Evolutionary conservation across 2,797 vertebrate genomes (phyloP), one percentile per base, ranked within the genome.

Genomic region (Protosalanx chinensis): DNA sequence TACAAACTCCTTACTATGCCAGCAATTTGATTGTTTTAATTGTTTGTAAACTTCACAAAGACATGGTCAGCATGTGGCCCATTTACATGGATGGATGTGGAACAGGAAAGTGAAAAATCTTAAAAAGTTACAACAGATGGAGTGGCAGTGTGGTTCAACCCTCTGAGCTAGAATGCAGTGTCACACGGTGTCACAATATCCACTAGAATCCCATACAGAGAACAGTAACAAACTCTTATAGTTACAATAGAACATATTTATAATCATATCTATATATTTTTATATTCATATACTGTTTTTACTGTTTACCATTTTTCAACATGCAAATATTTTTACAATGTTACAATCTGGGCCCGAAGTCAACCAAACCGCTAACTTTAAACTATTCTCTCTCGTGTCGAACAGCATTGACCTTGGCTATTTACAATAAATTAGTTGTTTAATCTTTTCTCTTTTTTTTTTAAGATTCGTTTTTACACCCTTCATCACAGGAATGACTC

Each of bases 301-400:
- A 77, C n/a, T 70, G 18, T 72, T 20, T 64, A 72, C 75, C 85
- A 88, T 91, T 88, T 90, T 81, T 88, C 75, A 88, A 90, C 95
- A 93, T 98, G 95, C 96, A 91, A 73, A 86, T 81, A 87, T 87
- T 87, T 83, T 87, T 82, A 90, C 88, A 90, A 89, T 88, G 82
- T 81, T 81, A 89, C 83, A 88, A 60, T 77, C 77, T 82, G 81
- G 79, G 81, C 68, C 66, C 51, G 29, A 83, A 83, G 72, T 78
- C 67, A 85, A 82, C 85, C 72, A 74, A 85, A 87, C 81, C 37
- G 5, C 64, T 71, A 88, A 88, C 75, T 4, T 78, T 78, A 75
- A 80, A 79, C 81, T 81, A 87, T 82, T 77, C 82, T 79, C 83
- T 72, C 58, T 67, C 70, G 0, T 27, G 51, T 60, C 58, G 30